Conservation (phyloP, 2,113 vertebrate species). For the Catagonus wagneri region DNA sequence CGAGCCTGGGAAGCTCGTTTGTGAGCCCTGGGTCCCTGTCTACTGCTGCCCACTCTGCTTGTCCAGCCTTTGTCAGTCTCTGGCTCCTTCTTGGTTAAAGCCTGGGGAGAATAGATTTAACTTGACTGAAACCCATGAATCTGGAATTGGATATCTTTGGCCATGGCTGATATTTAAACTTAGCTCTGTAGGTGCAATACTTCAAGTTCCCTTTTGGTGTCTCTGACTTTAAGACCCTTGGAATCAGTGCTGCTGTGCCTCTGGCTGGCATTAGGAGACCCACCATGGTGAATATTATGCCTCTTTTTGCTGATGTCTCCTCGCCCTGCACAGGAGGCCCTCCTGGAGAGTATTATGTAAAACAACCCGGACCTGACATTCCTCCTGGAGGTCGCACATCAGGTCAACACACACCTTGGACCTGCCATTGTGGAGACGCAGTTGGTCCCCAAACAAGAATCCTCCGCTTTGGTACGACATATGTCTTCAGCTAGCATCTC, state of each 20-base stretch:
- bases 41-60: not conserved
- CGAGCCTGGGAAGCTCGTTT: not conserved
- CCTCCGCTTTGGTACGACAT: not conserved
- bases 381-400: not conserved
- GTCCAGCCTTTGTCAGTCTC: not conserved
- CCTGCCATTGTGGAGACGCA: not conserved
- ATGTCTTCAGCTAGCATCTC: not conserved
- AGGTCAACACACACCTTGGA: not conserved
- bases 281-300: not conserved
- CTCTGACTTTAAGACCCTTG: not conserved
- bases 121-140: not conserved
- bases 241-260: not conserved
- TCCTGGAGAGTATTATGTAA: not conserved
- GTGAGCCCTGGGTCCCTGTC: no score
- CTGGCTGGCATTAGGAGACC: not conserved
- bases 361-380: not conserved
- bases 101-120: not conserved
- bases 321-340: not conserved
- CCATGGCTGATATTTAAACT: not conserved
- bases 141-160: not conserved
- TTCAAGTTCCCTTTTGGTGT: not conserved
- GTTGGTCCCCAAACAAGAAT: not conserved
- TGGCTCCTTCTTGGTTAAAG: not conserved
- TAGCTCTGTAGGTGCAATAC: not conserved
- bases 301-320: not conserved